Percentiles rank a stretch among this genome's conserved stretches.
These are phyloP conservation scores for Rousettus leschenaultii DNA, from an alignment of 2,113 vertebrate genomes.

Conservation along the genomic window DNA sequence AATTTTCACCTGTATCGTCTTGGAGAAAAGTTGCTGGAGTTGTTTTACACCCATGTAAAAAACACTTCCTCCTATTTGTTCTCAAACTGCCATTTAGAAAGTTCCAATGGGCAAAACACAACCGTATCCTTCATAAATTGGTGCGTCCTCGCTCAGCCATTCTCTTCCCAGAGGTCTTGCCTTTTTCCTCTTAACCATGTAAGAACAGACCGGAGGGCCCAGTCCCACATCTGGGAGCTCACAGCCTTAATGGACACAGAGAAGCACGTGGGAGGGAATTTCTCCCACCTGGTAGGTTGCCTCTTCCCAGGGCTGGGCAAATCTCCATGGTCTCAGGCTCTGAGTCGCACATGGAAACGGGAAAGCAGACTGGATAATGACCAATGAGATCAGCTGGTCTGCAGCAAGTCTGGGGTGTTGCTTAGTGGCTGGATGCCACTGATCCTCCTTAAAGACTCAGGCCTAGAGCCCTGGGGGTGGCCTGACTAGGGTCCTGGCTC, in stretches of 20 bases:
- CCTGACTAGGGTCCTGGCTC: not conserved
- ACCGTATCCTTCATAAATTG: rapidly evolving
- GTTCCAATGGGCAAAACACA: not conserved
- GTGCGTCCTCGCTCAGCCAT: not conserved
- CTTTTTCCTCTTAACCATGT: not conserved
- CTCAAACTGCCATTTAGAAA: not conserved
- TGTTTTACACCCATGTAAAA: not conserved
- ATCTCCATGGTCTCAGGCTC: not conserved
- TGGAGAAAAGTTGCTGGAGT: not conserved
- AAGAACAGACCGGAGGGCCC: not conserved
- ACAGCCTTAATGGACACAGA: no score
- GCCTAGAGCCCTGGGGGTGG: not conserved
- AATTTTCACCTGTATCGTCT: not conserved
- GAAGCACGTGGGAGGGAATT: not conserved
- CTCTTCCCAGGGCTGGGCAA: not conserved
- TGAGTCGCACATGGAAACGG: rapidly evolving
- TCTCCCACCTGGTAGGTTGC: not conserved
- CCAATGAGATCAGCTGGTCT: rapidly evolving
- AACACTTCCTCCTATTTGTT: not conserved
- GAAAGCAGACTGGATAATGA: not conserved
- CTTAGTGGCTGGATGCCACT: not conserved
- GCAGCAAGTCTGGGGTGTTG: not conserved
- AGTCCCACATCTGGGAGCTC: not conserved
- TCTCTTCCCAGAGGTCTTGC: not conserved
- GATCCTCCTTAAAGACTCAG: not conserved